phyloP scores from a whole-genome alignment of 2,797 vertebrate genomes.

The Cetoscarus ocellatus region DNA sequence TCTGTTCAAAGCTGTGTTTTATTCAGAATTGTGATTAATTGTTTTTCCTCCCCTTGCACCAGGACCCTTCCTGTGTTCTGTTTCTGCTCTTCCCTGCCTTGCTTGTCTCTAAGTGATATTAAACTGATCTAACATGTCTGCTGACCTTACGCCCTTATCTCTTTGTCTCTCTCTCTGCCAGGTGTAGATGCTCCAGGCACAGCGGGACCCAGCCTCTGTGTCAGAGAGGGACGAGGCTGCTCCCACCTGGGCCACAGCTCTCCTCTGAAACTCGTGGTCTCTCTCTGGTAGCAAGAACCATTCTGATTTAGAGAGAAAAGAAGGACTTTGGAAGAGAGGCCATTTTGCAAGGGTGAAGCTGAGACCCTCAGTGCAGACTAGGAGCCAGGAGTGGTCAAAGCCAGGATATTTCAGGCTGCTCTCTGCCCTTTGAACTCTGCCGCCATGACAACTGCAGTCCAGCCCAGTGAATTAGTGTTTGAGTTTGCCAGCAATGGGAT shows the following conservation, averaged over 20 bases:
- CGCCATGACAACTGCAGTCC: slow-evolving; percentile 89
- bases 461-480: slow-evolving; percentile 89
- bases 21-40: background rate
- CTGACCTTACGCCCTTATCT: slow-evolving; percentile 44
- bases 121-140: slow-evolving; percentile 44
- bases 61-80: background rate
- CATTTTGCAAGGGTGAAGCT: slow-evolving; percentile 54
- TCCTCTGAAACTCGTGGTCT: slow-evolving; percentile 61
- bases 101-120: slow-evolving; percentile 37
- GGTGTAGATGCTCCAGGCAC: slow-evolving; percentile 82
- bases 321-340: slow-evolving; percentile 19
- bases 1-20: background rate
- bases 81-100: slow-evolving; percentile 19
- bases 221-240: slow-evolving; percentile 78
- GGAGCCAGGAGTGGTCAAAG: slow-evolving; percentile 41
- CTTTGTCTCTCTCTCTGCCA: slow-evolving; percentile 52
- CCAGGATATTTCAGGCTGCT: slow-evolving; percentile 55
- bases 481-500: slow-evolving; percentile 93
- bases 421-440: slow-evolving; percentile 64
- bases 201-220: slow-evolving; percentile 74
- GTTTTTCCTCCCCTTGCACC: background rate
- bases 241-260: slow-evolving; percentile 69
- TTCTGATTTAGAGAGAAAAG: slow-evolving; percentile 29
- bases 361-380: slow-evolving; percentile 35
- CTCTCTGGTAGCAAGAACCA: slow-evolving; percentile 20